These are phyloP conservation scores for Caenorhabditis sulstoni DNA, from an alignment of 2,888 invertebrate species.

Conservation along the genomic window DNA sequence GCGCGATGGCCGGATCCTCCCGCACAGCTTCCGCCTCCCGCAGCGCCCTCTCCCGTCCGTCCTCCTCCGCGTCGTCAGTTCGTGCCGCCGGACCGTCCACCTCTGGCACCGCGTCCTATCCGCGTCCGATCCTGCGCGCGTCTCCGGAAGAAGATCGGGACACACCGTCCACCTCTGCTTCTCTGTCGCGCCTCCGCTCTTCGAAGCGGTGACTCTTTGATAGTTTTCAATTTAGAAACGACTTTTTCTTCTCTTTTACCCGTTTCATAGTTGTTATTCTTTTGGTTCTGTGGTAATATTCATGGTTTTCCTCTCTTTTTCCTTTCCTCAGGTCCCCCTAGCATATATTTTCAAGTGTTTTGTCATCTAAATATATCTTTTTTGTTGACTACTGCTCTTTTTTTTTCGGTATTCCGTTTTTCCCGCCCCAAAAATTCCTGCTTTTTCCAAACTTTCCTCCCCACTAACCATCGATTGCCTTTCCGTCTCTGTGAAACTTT, in stretches of 20 bases:
- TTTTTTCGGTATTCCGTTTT: too few species aligned
- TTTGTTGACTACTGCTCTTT: not conserved
- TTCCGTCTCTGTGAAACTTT: slow-evolving; percentile 14
- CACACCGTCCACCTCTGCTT: slow-evolving; percentile 14
- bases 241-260: slow-evolving; percentile 10
- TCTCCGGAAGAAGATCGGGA: slow-evolving; percentile 2
- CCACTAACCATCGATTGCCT: not conserved
- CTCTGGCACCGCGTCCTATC: too few species aligned
- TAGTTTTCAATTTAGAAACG: slow-evolving; percentile 4
- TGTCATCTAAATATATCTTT: slow-evolving; percentile 1
- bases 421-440: too few species aligned
- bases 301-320: not conserved
- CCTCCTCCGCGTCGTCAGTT: slow-evolving; percentile 36
- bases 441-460: too few species aligned
- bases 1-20: slow-evolving; percentile 10
- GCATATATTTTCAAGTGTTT: not conserved
- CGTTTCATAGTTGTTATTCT: slow-evolving; percentile 53
- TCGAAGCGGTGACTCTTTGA: slow-evolving; percentile 8
- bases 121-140: slow-evolving; percentile 27
- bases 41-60: slow-evolving; percentile 26
- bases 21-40: slow-evolving; percentile 19
- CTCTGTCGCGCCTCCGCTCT: not conserved
- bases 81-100: slow-evolving; percentile 15
- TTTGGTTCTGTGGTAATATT: slow-evolving; percentile 7
- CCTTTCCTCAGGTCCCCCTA: slow-evolving; percentile 11